Evolutionary conservation across 2,797 vertebrate species (phyloP).

Genomic region (Alauda arvensis): DNA sequence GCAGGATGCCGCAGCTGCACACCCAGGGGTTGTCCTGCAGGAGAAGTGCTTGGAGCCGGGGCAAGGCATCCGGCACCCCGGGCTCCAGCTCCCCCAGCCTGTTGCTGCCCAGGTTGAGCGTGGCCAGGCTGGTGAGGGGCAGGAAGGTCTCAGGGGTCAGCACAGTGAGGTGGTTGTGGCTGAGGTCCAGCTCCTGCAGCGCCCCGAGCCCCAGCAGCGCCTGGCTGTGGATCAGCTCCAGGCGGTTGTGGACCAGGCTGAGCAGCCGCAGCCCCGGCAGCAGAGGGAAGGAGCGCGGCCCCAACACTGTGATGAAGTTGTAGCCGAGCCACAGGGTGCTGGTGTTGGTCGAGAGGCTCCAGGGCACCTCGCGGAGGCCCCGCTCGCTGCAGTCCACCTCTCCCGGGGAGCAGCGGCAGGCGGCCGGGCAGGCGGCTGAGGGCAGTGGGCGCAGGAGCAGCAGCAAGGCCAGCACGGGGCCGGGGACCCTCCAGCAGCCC

Average conservation of each 20-base stretch:
- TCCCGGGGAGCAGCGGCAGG: constrained; percentile 53
- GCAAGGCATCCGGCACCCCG: neutral
- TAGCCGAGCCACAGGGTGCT: constrained; percentile 58
- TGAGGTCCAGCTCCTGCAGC: constrained; percentile 71
- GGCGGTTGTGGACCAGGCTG: constrained; percentile 64
- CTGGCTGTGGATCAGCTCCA: constrained; percentile 57
- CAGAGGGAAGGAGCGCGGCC: constrained; percentile 31
- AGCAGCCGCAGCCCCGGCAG: constrained; percentile 41
- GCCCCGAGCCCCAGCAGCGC: constrained; percentile 62
- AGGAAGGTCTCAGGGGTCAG: constrained; percentile 61
- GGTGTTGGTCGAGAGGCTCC: constrained; percentile 17
- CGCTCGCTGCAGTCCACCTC: constrained; percentile 58
- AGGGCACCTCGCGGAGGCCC: constrained; percentile 54
- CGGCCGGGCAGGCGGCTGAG: constrained; percentile 34
- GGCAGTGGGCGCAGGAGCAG: neutral
- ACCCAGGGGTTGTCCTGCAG: constrained; percentile 73
- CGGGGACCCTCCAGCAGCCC: neutral
- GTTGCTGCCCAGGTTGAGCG: constrained; percentile 64
- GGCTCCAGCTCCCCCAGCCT: constrained; percentile 54
- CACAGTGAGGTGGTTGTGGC: constrained; percentile 60
- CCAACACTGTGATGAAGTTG: constrained; percentile 61
- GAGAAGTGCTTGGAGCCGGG: constrained; percentile 48
- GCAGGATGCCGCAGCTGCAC: constrained; percentile 69
- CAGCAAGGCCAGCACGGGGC: neutral
- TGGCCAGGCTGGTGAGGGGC: constrained; percentile 50